Percentiles rank a stretch among this genome's conserved stretches.
Conservation (phyloP, 2,113 vertebrate genomes). For the Shinisaurus crocodilurus region DNA sequence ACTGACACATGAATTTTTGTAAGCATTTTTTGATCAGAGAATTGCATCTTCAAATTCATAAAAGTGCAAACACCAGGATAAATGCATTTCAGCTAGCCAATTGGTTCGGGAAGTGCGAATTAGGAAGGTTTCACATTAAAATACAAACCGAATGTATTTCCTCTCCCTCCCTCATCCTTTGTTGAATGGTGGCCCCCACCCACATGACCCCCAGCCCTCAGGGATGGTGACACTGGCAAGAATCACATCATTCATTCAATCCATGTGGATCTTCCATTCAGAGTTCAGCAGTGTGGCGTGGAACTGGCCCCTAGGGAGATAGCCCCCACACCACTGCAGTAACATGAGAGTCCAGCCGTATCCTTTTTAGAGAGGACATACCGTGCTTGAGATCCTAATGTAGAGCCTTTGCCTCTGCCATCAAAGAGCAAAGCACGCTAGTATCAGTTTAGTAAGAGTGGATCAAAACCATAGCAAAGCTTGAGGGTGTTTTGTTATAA, state of each 20-base stretch:
- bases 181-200: not conserved
- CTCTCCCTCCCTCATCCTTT: no score
- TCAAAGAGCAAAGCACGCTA: conserved; percentile 37
- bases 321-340: not conserved
- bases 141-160: no score
- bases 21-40: no score
- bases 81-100: no score
- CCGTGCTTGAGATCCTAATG: conserved; percentile 26
- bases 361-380: not conserved
- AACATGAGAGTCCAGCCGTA: not conserved
- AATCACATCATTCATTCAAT: not conserved
- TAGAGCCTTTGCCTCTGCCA: conserved; percentile 50
- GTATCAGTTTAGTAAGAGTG: conserved; percentile 26
- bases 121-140: no score
- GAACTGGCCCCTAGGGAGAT: not conserved
- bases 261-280: not conserved
- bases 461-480: conserved; percentile 45
- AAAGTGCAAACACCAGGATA: no score
- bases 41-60: no score
- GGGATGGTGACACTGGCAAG: not conserved
- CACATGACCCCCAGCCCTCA: not conserved
- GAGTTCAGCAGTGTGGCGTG: not conserved
- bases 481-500: conserved; percentile 65
- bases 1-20: no score
- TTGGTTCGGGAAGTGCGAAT: no score